Conservation (phyloP, 2,888 invertebrate species). For the Tenodera sinensis region DNA sequence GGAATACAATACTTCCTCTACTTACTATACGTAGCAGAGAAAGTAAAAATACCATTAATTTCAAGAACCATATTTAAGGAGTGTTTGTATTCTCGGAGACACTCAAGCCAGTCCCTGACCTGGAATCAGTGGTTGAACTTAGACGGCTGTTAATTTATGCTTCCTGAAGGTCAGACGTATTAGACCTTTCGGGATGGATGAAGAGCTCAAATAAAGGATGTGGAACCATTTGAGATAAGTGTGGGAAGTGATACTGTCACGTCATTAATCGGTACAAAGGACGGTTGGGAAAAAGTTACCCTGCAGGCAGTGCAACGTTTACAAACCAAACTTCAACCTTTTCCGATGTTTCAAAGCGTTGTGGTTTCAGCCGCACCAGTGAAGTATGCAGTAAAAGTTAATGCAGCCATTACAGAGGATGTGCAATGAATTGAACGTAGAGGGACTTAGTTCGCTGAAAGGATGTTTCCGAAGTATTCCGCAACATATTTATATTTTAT, state of each 20-base stretch:
- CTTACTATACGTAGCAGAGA: too few species aligned
- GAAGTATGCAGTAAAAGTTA: too few species aligned
- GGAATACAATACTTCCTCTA: too few species aligned
- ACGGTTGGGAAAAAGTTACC: background rate
- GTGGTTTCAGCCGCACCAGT: background rate
- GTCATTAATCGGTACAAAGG: background rate
- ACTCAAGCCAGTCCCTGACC: background rate
- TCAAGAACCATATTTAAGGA: too few species aligned
- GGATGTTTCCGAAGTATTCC: too few species aligned
- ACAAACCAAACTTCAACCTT: background rate
- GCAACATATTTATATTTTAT: too few species aligned
- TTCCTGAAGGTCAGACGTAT: background rate
- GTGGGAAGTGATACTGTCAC: background rate
- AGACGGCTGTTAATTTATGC: background rate
- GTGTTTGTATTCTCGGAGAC: background rate
- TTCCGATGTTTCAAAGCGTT: background rate
- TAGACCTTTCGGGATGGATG: background rate
- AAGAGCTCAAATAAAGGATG: background rate
- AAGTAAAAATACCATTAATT: too few species aligned
- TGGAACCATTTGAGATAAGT: background rate
- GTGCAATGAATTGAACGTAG: too few species aligned
- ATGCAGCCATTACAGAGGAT: too few species aligned
- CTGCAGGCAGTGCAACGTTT: too few species aligned
- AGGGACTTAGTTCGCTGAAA: too few species aligned
- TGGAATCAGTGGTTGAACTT: background rate